These are phyloP conservation scores for Azemiops feae DNA, from an alignment of 2,113 vertebrate genomes.

Conservation along the genomic window DNA sequence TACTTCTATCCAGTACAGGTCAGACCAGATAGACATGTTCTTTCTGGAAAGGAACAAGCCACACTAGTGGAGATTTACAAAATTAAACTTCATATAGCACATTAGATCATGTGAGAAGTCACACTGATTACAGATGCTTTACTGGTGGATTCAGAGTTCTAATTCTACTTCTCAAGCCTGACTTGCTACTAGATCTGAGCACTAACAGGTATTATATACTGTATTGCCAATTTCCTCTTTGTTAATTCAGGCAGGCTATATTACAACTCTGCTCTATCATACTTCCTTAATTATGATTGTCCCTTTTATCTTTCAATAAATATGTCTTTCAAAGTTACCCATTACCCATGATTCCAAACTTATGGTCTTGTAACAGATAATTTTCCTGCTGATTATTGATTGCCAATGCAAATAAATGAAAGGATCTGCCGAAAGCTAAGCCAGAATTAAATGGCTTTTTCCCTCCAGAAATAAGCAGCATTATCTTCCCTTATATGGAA, in stretches of 20 bases:
- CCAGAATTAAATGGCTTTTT: not conserved
- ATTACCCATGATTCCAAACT: not conserved
- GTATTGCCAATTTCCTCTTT: not conserved
- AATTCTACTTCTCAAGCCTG: not conserved
- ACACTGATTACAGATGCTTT: not conserved
- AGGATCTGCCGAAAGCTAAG: not conserved
- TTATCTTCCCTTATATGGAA: not conserved
- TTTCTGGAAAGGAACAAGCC: not conserved
- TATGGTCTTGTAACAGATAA: not conserved
- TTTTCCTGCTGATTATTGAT: not conserved
- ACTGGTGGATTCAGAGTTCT: not conserved
- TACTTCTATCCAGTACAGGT: not conserved
- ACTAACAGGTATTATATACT: not conserved
- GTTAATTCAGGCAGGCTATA: not conserved
- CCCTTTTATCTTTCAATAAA: not conserved
- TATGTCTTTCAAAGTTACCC: not conserved
- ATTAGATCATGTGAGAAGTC: not conserved
- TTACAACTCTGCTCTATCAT: not conserved
- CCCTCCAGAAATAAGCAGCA: not conserved
- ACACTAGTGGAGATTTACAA: not conserved
- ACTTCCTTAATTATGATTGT: conserved; percentile 15
- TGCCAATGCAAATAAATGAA: not conserved
- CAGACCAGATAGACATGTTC: not conserved
- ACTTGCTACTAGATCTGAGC: not conserved
- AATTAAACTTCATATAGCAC: not conserved